Percentiles rank a stretch among this genome's conserved stretches.
Conservation (phyloP, 64 coral and sea anemone genomes). For the Astreopora myriophthalma region DNA sequence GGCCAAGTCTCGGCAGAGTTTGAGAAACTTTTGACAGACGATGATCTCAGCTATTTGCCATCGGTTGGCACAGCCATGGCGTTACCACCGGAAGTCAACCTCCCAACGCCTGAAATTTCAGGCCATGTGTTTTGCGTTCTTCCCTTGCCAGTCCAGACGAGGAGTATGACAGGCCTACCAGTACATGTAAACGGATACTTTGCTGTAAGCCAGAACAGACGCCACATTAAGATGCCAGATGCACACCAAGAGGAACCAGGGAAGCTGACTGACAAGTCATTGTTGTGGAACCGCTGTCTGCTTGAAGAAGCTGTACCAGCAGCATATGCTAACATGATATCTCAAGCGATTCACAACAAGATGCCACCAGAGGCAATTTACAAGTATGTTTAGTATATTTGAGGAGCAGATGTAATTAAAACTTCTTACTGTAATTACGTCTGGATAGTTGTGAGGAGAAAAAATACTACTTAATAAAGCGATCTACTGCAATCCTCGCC, state of each 20-base stretch:
- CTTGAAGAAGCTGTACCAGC: conserved; percentile 71
- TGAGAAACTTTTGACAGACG: conserved; percentile 46
- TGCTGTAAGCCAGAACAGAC: conserved; percentile 86
- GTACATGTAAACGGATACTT: conserved; percentile 96
- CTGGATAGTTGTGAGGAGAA: too few relatives aligned
- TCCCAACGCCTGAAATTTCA: background rate
- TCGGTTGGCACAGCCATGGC: conserved; percentile 64
- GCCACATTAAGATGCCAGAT: conserved; percentile 82
- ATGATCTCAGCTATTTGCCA: conserved; percentile 76
- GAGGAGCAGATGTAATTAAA: too few relatives aligned
- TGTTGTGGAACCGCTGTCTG: conserved; percentile 77
- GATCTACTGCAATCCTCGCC: too few relatives aligned
- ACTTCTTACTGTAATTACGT: too few relatives aligned
- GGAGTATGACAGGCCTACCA: conserved; percentile 84
- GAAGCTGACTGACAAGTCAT: conserved; percentile 64
- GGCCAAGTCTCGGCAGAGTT: conserved; percentile 17
- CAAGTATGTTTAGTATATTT: background rate
- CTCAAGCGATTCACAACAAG: background rate
- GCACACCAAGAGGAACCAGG: conserved; percentile 60
- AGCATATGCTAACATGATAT: conserved; percentile 60
- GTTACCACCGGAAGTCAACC: background rate
- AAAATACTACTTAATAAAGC: too few relatives aligned
- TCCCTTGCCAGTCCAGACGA: conserved; percentile 80
- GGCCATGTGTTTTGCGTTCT: conserved; percentile 79
- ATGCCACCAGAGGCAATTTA: background rate